Base-by-base conservation (phyloP, 1,140 invertebrate species). In the Zaprionus vittiger region DNA sequence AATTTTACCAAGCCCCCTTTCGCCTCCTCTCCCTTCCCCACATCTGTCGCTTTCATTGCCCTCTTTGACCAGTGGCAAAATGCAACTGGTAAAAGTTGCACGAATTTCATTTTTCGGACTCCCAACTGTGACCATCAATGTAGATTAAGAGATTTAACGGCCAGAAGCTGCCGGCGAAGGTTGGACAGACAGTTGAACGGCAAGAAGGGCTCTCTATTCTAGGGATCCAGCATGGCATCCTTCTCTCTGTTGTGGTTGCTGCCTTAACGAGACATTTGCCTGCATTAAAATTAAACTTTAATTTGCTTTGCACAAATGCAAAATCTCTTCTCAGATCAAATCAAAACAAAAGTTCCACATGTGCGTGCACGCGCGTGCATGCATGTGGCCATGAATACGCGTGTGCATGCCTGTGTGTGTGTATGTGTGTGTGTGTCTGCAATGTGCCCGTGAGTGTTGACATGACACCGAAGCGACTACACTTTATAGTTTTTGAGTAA, bases 81-180 rank as follows among this genome's bases (percentile, higher is more conserved):
- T 90, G 80, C 84, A 87, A 89, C 83, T 87, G 81, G 84, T 89
- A 81, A 79, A 87, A 83, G 54, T 75, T 79, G 77, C 78, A 60
- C 61, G 78, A 83, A 79, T 84, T 83, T 79, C 73, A 83, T 87
- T 89, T 80, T 82, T 77, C 69, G 72, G 55, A 7, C 22, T 20
- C 77, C 77, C 83, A 85, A 86, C 80, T 83, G 77, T 73, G 83
- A 74, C 77, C 84, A 80, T 87, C 80, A 75, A 77, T 83, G 83
- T 87, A 77, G 84, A 87, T 87, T 87, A 89, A 81, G 84, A 89
- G 83, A 89, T 89, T 87, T 81, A 87, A 81, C 77, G 77, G 79
- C 65, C 65, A 62, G 38, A 68, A 66, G 14, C 37, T 38, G 0
- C 12, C 14, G 14, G 37, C 4, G 37, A 15, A 5, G 14, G 14